Conservation (phyloP, 2,113 vertebrate species). For the Ageneiosus marmoratus region DNA sequence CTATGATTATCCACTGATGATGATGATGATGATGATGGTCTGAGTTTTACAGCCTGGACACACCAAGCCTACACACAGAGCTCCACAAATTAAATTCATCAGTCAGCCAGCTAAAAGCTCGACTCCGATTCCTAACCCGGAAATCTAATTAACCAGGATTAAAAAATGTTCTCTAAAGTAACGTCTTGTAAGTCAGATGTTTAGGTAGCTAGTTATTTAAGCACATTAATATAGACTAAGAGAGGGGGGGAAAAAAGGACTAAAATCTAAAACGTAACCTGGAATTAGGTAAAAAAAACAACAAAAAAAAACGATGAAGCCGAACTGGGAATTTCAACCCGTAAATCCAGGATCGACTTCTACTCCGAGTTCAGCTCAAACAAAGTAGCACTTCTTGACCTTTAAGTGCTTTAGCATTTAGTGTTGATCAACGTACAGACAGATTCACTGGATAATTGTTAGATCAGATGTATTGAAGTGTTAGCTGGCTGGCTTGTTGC, state of each 20-base stretch:
- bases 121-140: not conserved
- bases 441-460: not conserved
- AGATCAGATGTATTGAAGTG: not conserved
- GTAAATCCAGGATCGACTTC: no score
- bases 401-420: not conserved
- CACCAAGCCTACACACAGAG: not conserved
- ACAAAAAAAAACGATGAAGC: no score
- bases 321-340: not conserved
- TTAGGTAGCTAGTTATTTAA: not conserved
- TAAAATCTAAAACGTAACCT: not conserved
- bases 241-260: no score
- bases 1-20: not conserved
- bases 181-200: no score
- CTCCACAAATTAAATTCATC: not conserved
- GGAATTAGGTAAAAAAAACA: not conserved
- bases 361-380: no score
- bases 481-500: not conserved
- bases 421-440: not conserved
- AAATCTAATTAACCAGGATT: not conserved
- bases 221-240: not conserved
- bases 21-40: not conserved
- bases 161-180: not conserved
- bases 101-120: not conserved
- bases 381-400: not conserved
- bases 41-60: not conserved